A percentile compares a stretch with the other conserved stretches of the same genome.
Conservation (phyloP, 1,140 invertebrate genomes). For the Drosophila erecta region DNA sequence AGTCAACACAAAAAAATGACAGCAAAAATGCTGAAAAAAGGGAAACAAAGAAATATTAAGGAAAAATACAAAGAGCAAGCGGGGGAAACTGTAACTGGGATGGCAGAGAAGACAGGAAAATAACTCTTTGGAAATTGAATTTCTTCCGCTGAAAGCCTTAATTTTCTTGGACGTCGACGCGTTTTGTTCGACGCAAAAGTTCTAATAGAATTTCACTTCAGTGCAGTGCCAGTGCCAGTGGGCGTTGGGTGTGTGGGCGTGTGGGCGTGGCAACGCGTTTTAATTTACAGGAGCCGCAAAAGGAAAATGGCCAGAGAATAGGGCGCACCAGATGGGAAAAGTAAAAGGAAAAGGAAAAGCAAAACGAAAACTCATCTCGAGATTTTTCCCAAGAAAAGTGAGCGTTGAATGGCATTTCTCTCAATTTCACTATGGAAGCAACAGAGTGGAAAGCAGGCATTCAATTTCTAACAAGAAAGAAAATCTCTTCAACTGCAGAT, state of each 20-base stretch:
- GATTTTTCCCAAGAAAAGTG: conserved; percentile 39
- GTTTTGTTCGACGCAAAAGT: conserved; percentile 52
- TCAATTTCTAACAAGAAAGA: conserved; percentile 21
- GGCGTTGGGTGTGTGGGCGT: background rate
- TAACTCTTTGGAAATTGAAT: conserved; percentile 77
- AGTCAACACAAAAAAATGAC: background rate
- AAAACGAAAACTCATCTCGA: conserved; percentile 49
- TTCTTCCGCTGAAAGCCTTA: conserved; percentile 64
- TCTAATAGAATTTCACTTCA: conserved; percentile 50
- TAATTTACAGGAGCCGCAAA: conserved; percentile 47
- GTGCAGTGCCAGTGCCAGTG: background rate
- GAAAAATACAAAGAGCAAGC: background rate
- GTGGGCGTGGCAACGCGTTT: conserved; percentile 42
- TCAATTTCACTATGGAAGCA: conserved; percentile 26
- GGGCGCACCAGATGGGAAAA: conserved; percentile 5
- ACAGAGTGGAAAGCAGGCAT: conserved; percentile 20
- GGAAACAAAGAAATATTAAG: conserved; percentile 9
- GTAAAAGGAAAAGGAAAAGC: conserved; percentile 14
- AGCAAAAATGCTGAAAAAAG: background rate
- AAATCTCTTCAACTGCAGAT: background rate
- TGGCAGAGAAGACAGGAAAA: conserved; percentile 36
- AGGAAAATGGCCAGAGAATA: conserved; percentile 2
- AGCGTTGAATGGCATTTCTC: conserved; percentile 45
- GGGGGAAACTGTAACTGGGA: background rate
- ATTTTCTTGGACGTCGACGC: conserved; percentile 59